Evolutionary conservation across 2,113 vertebrate species (phyloP).

Genomic region (Toxotes chatareus): DNA sequence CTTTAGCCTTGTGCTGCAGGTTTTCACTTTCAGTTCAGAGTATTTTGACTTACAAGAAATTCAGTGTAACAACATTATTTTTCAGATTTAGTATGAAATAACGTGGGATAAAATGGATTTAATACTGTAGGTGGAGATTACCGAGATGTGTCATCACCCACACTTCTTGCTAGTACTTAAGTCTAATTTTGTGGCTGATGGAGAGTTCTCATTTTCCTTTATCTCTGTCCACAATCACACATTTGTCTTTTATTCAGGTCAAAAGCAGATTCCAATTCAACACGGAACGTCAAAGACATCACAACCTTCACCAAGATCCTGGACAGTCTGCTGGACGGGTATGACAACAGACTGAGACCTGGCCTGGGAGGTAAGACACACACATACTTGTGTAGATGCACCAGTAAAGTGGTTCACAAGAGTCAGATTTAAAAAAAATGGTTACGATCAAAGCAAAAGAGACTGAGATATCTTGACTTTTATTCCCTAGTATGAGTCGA

Average conservation of each 20-base stretch:
- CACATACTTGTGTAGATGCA: not conserved
- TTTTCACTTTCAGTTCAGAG: too few species aligned
- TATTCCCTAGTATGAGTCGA: too few species aligned
- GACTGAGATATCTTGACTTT: not conserved
- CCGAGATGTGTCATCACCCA: too few species aligned
- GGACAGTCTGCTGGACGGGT: slow-evolving; percentile 92
- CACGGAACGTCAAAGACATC: slow-evolving; percentile 90
- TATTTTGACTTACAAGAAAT: too few species aligned
- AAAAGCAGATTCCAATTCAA: slow-evolving; percentile 65
- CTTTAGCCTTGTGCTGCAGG: too few species aligned
- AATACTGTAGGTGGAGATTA: too few species aligned
- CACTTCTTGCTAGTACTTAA: too few species aligned
- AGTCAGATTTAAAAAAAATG: not conserved
- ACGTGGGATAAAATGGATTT: too few species aligned
- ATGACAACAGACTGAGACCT: slow-evolving; percentile 92
- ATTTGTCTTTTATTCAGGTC: slow-evolving; percentile 53
- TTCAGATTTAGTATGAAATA: too few species aligned
- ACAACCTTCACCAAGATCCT: slow-evolving; percentile 94
- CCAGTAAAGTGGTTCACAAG: not conserved
- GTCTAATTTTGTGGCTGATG: too few species aligned
- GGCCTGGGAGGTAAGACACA: slow-evolving; percentile 82
- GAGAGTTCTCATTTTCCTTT: not conserved
- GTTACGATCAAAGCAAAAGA: not conserved
- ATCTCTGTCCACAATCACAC: not conserved
- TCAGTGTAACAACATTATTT: too few species aligned